Evolutionary conservation across 2,888 invertebrate genomes (phyloP), one percentile per base, ranked within the genome.

Genomic region (Tetramorium bicarinatum): DNA sequence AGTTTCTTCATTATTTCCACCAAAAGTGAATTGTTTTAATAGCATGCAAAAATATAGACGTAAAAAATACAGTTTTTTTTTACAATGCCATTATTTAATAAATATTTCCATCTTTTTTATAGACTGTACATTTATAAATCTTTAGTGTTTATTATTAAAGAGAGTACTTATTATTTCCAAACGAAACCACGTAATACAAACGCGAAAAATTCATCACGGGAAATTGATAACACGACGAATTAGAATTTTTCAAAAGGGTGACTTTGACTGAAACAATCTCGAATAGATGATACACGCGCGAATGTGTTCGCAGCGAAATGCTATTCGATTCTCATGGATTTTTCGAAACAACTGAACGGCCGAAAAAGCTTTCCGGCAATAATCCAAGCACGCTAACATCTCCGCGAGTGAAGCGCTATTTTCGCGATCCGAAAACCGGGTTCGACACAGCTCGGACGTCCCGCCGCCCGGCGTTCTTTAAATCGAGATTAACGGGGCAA

Each of bases 401-500:
- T 80, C 59, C 44, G 59, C 15, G 59, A 41, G 29, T 38, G n/a
- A 47, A 38, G 6, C 6, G 38, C 25, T 38, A 59, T 69, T 79
- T 59, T 47, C 56, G 15, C 47, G 71, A 71, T 69, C 4, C 59
- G 47, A 56, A 29, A 76, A 64, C 66, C 18, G 38, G 15, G 13
- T 64, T 54, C 38, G 64, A 41, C 41, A n/a, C 54, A 21, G 13
- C 13, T 29, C 72, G 44, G 44, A 15, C 13, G 62, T 54, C n/a
- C 8, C 13, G 29, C 25, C 7, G 44, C 0, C 15, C 21, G 21
- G 13, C 29, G 29, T 7, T 75, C 85, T 87, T 88, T 85, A 88
- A 87, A 84, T 88, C 84, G 83, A 81, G 71, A 88, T 88, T 89
- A 87, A 89, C 84, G 81, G 56, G 59, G 74, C 81, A 77, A 87